Percentiles rank a stretch among this genome's conserved stretches.
phyloP scores from a whole-genome alignment of 2,113 vertebrate genomes.

The Percina caprodes region DNA sequence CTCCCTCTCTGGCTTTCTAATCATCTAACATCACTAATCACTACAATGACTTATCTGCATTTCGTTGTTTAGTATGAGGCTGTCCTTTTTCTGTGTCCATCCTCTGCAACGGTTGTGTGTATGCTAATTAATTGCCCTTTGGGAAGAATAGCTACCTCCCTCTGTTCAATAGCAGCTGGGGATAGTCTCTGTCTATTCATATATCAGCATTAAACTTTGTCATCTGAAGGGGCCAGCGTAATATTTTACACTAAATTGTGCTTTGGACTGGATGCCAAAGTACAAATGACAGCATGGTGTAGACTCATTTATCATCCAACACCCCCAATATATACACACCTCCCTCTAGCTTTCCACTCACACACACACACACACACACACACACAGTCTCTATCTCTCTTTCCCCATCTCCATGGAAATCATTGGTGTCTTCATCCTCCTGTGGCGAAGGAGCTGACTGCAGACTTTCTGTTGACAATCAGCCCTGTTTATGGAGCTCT shows the following conservation, averaged over 20 bases:
- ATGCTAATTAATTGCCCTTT: conserved; percentile 78
- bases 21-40: not conserved
- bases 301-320: conserved; percentile 77
- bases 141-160: conserved; percentile 72
- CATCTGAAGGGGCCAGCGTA: conserved; percentile 70
- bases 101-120: conserved; percentile 41
- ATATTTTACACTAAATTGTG: conserved; percentile 83
- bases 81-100: conserved; percentile 41
- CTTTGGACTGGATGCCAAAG: conserved; percentile 80
- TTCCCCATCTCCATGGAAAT: conserved; percentile 68
- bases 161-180: conserved; percentile 71
- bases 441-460: conserved; percentile 51
- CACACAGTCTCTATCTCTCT: conserved; percentile 11
- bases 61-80: conserved; percentile 21
- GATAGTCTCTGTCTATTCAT: conserved; percentile 73
- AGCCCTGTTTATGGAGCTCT: conserved; percentile 25
- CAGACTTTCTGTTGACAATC: conserved; percentile 61
- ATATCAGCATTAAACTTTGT: conserved; percentile 84
- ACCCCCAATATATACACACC: conserved; percentile 43
- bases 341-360: conserved; percentile 7
- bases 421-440: conserved; percentile 41
- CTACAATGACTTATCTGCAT: conserved; percentile 4
- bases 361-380: not conserved
- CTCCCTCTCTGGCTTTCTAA: not conserved
- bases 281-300: conserved; percentile 77